Percentiles rank a stretch among this genome's conserved stretches.
Evolutionary conservation across 1,140 invertebrate genomes (phyloP).

Genomic region (Pogonomyrmex barbatus): DNA sequence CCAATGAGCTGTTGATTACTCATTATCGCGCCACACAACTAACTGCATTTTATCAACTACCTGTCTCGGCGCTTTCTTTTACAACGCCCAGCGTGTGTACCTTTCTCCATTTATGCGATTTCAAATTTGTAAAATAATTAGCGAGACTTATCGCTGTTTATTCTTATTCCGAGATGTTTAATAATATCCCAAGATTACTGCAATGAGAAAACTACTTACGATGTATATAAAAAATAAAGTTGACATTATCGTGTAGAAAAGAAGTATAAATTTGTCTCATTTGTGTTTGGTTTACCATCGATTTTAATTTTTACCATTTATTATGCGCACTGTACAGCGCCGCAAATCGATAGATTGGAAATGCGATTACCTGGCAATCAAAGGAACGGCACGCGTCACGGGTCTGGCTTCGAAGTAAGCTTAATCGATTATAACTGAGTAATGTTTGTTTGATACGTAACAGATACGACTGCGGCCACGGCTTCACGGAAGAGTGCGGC

Average conservation of each 20-base stretch:
- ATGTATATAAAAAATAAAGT: slow-evolving; percentile 2
- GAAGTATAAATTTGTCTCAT: background rate
- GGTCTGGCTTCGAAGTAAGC: slow-evolving; percentile 39
- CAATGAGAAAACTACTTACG: background rate
- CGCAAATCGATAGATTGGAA: slow-evolving; percentile 43
- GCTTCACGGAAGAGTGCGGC: slow-evolving; percentile 53
- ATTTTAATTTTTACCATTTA: slow-evolving; percentile 16
- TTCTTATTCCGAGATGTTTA: background rate
- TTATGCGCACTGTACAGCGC: background rate
- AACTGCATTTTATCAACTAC: background rate
- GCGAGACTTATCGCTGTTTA: background rate
- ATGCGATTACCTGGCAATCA: slow-evolving; percentile 34
- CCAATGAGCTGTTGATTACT: slow-evolving; percentile 72
- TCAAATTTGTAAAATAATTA: background rate
- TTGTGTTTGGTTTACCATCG: background rate
- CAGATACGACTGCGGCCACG: slow-evolving; percentile 65
- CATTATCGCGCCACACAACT: slow-evolving; percentile 55
- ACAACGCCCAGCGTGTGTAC: background rate
- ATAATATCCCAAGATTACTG: background rate
- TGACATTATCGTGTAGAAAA: background rate
- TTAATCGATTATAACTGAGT: slow-evolving; percentile 62
- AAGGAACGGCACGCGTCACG: slow-evolving; percentile 18
- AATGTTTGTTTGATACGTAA: slow-evolving; percentile 63
- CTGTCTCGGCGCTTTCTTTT: background rate
- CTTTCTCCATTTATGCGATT: background rate